Evolutionary conservation across 2,797 vertebrate genomes (phyloP).

Genomic region (Phrynocephalus forsythii): DNA sequence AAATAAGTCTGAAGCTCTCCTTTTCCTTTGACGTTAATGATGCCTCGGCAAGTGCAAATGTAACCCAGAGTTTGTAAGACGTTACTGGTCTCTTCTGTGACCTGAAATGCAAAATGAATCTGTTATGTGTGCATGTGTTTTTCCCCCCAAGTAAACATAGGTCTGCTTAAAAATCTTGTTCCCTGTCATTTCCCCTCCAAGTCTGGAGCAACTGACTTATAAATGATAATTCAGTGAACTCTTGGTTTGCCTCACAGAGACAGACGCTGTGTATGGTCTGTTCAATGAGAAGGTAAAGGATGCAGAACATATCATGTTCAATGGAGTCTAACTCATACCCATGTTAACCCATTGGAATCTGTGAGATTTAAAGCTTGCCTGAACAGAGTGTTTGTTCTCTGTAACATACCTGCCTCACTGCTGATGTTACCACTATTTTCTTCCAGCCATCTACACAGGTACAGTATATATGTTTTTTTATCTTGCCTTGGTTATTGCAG

Average conservation of each 20-base stretch:
- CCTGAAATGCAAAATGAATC: constrained; percentile 77
- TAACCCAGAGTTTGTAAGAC: constrained; percentile 90
- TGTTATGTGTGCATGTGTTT: background rate
- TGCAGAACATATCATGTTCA: background rate
- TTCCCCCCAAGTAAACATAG: background rate
- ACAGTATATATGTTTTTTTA: no score
- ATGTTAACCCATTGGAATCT: background rate
- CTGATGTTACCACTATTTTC: no score
- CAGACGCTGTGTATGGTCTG: no score
- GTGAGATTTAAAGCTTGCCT: background rate
- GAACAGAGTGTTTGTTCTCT: no score
- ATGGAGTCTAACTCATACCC: background rate
- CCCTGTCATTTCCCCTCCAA: background rate
- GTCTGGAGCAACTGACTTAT: background rate
- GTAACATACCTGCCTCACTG: no score
- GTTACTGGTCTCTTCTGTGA: constrained; percentile 92
- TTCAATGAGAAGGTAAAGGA: background rate
- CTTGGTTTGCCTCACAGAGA: background rate
- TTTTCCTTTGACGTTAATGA: constrained; percentile 98
- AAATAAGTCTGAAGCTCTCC: constrained; percentile 97
- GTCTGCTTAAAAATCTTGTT: background rate
- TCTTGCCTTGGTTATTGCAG: no score
- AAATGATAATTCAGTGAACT: background rate
- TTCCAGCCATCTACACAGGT: no score
- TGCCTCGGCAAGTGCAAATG: constrained; percentile 93